A percentile compares a stretch with the other conserved stretches of the same genome.
Conservation (phyloP, 2,888 invertebrate species). For the Marasmarcha lunaedactyla region DNA sequence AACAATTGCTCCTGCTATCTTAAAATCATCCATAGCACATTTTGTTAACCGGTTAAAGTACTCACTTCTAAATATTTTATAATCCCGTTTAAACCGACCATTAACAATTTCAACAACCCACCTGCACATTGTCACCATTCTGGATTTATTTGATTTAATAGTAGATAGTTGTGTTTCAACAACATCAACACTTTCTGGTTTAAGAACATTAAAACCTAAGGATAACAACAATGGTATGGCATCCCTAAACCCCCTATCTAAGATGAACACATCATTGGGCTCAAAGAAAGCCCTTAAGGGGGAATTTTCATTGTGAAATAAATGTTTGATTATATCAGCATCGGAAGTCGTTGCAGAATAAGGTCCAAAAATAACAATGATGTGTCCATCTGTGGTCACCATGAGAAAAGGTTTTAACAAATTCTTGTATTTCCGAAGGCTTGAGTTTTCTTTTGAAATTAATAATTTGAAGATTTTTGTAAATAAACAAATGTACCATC, state of each 20-base stretch:
- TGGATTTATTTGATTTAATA: neutral
- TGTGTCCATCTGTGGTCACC: slow-evolving; percentile 11
- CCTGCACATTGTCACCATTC: slow-evolving; percentile 7
- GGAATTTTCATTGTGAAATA: slow-evolving; percentile 1
- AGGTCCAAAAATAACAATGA: slow-evolving; percentile 10
- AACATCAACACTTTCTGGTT: neutral
- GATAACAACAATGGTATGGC: slow-evolving; percentile 1
- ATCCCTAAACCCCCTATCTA: slow-evolving; percentile 7
- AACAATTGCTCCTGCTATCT: slow-evolving; percentile 9
- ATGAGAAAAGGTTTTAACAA: slow-evolving; percentile 13
- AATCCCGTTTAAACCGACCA: slow-evolving; percentile 6
- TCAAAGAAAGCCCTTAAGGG: neutral
- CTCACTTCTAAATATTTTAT: slow-evolving; percentile 10
- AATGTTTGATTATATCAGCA: slow-evolving; percentile 6
- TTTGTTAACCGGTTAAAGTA: slow-evolving; percentile 9
- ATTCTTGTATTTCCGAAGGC: slow-evolving; percentile 12
- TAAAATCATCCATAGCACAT: slow-evolving; percentile 10
- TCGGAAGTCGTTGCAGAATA: slow-evolving; percentile 11
- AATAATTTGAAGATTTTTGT: slow-evolving; percentile 11
- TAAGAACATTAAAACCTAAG: slow-evolving; percentile 1
- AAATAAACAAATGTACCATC: slow-evolving; percentile 11
- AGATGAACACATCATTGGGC: slow-evolving; percentile 6
- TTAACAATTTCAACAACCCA: slow-evolving; percentile 7
- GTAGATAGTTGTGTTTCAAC: slow-evolving; percentile 2
- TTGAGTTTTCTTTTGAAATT: slow-evolving; percentile 12